Conservation (phyloP, 2,888 invertebrate genomes). For the Cepaea hortensis region DNA sequence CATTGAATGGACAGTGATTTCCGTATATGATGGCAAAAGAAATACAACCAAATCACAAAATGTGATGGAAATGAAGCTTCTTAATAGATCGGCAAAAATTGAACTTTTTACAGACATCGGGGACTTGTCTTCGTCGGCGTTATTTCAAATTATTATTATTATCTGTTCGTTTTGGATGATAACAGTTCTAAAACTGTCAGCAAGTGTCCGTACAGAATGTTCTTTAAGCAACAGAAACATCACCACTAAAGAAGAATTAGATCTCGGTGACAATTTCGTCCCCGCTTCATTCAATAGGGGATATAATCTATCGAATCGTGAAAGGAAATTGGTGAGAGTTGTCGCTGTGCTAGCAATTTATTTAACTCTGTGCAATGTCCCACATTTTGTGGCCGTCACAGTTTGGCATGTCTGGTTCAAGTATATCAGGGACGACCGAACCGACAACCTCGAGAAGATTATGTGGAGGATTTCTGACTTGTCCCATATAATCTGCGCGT, state of each 20-base stretch:
- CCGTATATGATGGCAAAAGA: neutral
- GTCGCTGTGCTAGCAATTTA: neutral
- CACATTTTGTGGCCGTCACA: neutral
- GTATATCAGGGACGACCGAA: neutral
- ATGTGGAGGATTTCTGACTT: neutral
- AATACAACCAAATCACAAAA: neutral
- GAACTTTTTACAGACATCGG: neutral
- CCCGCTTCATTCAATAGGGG: neutral
- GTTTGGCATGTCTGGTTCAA: neutral
- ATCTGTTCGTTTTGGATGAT: conserved; percentile 9
- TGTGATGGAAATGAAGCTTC: neutral
- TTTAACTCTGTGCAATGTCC: neutral
- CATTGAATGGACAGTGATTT: neutral
- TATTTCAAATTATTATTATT: conserved; percentile 5
- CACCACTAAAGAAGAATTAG: too few relatives aligned
- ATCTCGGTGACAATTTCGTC: neutral
- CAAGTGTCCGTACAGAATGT: neutral
- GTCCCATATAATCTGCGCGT: neutral
- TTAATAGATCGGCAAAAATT: neutral
- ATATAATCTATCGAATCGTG: neutral
- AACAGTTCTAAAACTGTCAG: neutral
- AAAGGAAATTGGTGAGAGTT: neutral
- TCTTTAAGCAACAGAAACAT: too few relatives aligned
- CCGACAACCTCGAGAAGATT: neutral
- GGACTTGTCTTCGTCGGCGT: neutral